Base-by-base conservation (phyloP, 1,140 invertebrate genomes). In the Pteromalus puparum region DNA sequence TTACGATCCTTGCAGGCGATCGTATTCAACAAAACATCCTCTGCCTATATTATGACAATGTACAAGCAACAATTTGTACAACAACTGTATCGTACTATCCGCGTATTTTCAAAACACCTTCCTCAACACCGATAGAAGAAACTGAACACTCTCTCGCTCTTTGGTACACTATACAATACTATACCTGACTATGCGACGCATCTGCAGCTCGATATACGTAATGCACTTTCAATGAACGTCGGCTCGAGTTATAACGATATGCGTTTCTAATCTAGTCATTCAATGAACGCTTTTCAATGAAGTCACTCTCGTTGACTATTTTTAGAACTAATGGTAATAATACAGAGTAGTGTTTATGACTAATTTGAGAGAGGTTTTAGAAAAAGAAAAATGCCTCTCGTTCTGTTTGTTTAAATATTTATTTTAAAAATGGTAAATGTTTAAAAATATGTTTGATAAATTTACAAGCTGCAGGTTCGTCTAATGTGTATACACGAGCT, bases 31-130 rank as follows among this genome's bases (percentile, higher is more conserved):
- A 84, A 80, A 84, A 84, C 83, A 84, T 84, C 83, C 83, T 84
- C 83, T 81, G 26, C 26, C 84, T 85, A 85, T 85, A 85, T 85
- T 85, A 85, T 85, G 84, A 85, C 84, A 85, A 85, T 85, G 84
- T 85, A 85, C 78, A 81, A 85, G 84, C 79, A 80, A 76, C 53
- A 81, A 85, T 85, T 85, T 81, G 84, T 81, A 85, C 38, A 85
- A 81, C 84, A 85, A 77, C 48, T 81, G 61, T 77, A 70, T 80
- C 73, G 84, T 26, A 53, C 78, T 53, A 85, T 74, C 42, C 84
- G 73, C 73, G 80, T 81, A 85, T 85, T 85, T 85, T 85, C 78
- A 85, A 70, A 85, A 85, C 84, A 85, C 61, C 65, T 42, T 68
- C 78, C 30, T 38, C 34, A 67, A 34, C 83, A 74, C n/a, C 76